These are phyloP conservation scores for Artibeus lituratus DNA, from an alignment of 2,797 vertebrate genomes.

Conservation along the genomic window DNA sequence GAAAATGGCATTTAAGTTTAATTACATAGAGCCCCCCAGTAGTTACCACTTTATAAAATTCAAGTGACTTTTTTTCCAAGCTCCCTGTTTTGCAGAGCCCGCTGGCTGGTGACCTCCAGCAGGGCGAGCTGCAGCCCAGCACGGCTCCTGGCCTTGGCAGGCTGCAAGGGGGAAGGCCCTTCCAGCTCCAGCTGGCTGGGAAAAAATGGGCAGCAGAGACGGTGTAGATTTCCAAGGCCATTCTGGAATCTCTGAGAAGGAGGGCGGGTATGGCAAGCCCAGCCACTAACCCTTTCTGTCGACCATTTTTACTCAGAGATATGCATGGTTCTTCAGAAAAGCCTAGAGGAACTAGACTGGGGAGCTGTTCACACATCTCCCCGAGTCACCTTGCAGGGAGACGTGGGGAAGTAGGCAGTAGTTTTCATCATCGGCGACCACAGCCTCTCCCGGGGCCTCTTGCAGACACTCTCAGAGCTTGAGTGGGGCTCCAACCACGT, in stretches of 20 bases:
- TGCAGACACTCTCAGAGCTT: background rate
- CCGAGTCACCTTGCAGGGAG: background rate
- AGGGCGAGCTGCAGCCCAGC: background rate
- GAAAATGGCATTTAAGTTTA: constrained; percentile 52
- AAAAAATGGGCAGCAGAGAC: background rate
- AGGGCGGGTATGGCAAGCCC: background rate
- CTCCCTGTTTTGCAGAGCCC: constrained; percentile 41
- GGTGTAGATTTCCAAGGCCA: background rate
- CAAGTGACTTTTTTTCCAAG: constrained; percentile 40
- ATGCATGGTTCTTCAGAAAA: background rate
- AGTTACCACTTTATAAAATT: constrained; percentile 70
- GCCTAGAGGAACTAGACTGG: background rate
- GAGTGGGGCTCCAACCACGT: fast-evolving
- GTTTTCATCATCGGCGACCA: background rate
- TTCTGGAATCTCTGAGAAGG: constrained; percentile 5
- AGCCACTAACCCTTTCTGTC: background rate
- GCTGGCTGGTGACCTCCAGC: constrained; percentile 17
- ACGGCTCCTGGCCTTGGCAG: constrained; percentile 24
- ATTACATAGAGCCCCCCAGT: constrained; percentile 24
- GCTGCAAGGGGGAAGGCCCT: background rate
- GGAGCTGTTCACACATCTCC: background rate
- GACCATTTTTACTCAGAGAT: background rate
- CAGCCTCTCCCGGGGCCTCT: background rate
- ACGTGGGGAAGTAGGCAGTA: background rate
- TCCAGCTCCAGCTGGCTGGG: background rate